Evolutionary conservation across 2,113 vertebrate species (phyloP).

Genomic region (Myrmecophaga tridactyla): DNA sequence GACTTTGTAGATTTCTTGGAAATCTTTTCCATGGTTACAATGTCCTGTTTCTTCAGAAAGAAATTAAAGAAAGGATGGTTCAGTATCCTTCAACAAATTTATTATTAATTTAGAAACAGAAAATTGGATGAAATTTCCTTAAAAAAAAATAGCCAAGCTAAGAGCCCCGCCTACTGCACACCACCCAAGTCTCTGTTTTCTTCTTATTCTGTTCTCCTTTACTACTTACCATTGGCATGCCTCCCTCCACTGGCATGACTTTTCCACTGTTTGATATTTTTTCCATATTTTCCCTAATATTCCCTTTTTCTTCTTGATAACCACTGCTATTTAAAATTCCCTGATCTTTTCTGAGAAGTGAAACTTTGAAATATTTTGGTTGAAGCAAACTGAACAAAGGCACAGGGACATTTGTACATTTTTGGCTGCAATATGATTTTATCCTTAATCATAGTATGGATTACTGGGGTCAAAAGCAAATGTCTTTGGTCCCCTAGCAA

Average conservation of each 20-base stretch:
- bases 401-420: neutral
- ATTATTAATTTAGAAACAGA: neutral
- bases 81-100: neutral
- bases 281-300: neutral
- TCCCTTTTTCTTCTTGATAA: neutral
- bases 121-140: neutral
- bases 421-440: neutral
- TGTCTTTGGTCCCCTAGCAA: neutral
- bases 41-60: neutral
- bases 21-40: neutral
- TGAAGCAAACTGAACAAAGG: neutral
- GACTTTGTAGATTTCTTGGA: neutral
- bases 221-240: rapidly evolving
- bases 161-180: neutral
- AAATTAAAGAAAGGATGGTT: neutral
- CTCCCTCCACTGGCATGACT: neutral
- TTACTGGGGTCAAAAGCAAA: neutral
- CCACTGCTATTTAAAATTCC: neutral
- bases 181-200: neutral
- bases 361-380: neutral
- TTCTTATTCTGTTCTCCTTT: neutral
- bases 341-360: neutral
- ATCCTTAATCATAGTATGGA: neutral
- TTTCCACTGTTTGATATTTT: neutral
- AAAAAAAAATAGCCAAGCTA: neutral